Evolutionary conservation across 2,113 vertebrate genomes (phyloP), one percentile per base, ranked within the genome.

Genomic region (Anarhynchus alexandrinus): DNA sequence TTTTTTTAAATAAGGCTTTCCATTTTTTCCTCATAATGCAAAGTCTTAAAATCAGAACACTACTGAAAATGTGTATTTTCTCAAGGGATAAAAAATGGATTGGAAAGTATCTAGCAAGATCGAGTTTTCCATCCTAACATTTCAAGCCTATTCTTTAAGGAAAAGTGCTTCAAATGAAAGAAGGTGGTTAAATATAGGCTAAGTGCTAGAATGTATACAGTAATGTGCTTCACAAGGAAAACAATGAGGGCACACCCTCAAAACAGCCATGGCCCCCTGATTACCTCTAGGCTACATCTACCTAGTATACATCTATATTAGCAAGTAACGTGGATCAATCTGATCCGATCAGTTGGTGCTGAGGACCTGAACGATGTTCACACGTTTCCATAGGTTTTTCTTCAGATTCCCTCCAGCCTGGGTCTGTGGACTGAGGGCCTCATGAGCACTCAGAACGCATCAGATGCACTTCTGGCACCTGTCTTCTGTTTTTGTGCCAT

Each of bases 51-150:
- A 94, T 38, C 49, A 87, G 81, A 86, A 64, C 43, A 22, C 66
- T 85, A 83, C 23, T 34, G 74, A 85, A 94, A 94, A 89, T 55
- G 57, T 1, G 0, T 89, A 52, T 70, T 95, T 95, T 95, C 96
- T 96, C 87, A 62, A 71, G 74, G 84, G 84, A 86, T 81, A 78
- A 71, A 90, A 93, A 90, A 92, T 77, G 71, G n/a, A 82, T 93
- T 90, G 71, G 47, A 80, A 91, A 73, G 10, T 82, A 64, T 61
- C 61, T 91, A 85, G 81, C 49, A 85, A 67, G 42, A 90, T 22
- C 1, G 4, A 73, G 29, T 76, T 85, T 91, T 86, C 47, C 70
- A 52, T 47, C 32, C 32, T 90, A 87, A 61, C 64, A 47, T 81
- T 96, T 85, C 72, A 95, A 93, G 45, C 3, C 0, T 85, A 80